Base-by-base conservation (phyloP, 2,888 invertebrate species). In the Esperia sulphurella region DNA sequence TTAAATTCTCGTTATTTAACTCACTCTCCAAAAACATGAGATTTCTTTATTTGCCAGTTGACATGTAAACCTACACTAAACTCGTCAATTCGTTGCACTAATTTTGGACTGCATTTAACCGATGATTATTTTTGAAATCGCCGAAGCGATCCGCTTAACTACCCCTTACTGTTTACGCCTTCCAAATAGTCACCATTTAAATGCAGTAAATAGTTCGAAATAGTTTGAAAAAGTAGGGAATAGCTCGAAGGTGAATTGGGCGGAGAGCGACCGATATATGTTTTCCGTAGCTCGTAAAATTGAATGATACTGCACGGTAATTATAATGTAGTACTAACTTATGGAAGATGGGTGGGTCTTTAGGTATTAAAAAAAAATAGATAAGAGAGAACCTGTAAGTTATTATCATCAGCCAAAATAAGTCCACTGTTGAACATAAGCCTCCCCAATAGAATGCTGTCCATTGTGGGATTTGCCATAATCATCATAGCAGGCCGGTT, bases 61-160 rank as follows among this genome's bases (percentile, higher is more conserved):
- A 9, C 75, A 81, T 83, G 78, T 83, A 67, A 78, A 48, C 80
- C 58, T 1, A 46, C 37, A 55, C 48, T 49, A 43, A 41, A 43
- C 8, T 48, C 29, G 30, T 52, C 54, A 61, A 54, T 64, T 59
- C 68, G 71, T 75, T 70, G 71, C 71, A 72, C 82, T 78, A 75
- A 81, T 84, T 83, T 76, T 66, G 58, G 75, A 77, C 67, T 69
- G 62, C 75, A 76, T 79, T 83, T 75, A 73, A 66, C 56, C 68
- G 57, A 53, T 67, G 75, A 79, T 83, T 77, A 79, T 75, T 76
- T 75, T 65, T 52, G 66, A 71, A 76, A 82, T 75, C 65, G 65
- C 65, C 63, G 61, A 62, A 71, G 66, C 70, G 68, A 74, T 75
- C 64, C 75, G 75, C 71, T 80, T 79, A 79, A 83, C 79, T 80